Evolutionary conservation across 2,113 vertebrate genomes (phyloP).

Genomic region (Camelus dromedarius): DNA sequence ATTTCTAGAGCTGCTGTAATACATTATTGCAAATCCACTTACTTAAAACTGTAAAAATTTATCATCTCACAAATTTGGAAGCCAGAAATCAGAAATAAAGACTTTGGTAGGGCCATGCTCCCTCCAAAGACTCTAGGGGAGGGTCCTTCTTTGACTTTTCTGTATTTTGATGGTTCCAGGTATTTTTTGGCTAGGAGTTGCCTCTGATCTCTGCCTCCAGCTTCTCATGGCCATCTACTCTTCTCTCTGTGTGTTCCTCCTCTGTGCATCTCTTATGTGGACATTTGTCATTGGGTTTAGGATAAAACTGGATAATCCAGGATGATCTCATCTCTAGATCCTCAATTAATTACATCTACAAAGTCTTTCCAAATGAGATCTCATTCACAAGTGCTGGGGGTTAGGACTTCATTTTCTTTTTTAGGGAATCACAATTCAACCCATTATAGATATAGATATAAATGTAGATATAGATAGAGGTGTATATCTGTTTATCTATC

Average conservation of each 20-base stretch:
- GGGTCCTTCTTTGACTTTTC: not conserved
- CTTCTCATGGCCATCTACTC: not conserved
- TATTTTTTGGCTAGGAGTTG: not conserved
- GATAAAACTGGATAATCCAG: not conserved
- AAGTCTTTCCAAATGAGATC: not conserved
- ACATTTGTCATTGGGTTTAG: not conserved
- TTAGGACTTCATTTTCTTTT: not conserved
- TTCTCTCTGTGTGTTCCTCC: not conserved
- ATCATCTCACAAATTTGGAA: not conserved
- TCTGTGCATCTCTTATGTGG: not conserved
- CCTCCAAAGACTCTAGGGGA: accelerated
- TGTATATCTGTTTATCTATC: not conserved
- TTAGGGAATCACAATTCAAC: not conserved
- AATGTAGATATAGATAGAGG: too few relatives aligned
- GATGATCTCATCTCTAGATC: not conserved
- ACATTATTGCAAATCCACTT: not conserved
- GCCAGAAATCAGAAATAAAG: not conserved
- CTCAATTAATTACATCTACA: not conserved
- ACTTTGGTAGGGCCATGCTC: not conserved
- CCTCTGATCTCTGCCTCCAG: not conserved
- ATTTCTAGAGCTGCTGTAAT: not conserved
- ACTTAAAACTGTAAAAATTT: not conserved
- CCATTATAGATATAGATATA: too few relatives aligned
- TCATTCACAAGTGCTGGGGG: not conserved
- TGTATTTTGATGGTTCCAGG: not conserved